Conservation (phyloP, 2,113 vertebrate genomes). For the Xiphophorus maculatus region DNA sequence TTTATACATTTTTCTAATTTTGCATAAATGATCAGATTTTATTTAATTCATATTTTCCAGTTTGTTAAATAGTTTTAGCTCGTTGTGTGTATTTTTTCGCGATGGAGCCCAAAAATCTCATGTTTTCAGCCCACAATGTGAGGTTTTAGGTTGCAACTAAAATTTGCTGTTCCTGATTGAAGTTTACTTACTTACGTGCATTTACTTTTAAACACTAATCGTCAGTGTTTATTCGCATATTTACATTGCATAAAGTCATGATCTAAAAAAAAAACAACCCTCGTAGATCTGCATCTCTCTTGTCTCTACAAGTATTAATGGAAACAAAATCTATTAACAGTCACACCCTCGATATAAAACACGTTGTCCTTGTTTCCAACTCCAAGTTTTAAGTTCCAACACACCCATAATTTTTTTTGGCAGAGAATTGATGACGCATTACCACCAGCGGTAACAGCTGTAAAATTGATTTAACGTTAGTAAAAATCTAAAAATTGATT, state of each 20-base stretch:
- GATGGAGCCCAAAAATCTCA: not conserved
- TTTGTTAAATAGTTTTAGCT: not conserved
- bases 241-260: not conserved
- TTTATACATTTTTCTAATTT: not conserved
- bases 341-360: slow-evolving; percentile 34
- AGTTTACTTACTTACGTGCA: slow-evolving; percentile 5
- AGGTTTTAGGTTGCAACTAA: not conserved
- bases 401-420: slow-evolving; percentile 12
- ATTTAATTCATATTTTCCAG: not conserved
- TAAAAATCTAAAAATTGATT: not conserved
- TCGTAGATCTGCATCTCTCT: not conserved
- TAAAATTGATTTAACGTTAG: not conserved
- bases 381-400: not conserved
- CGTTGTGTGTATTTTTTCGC: not conserved
- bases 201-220: not conserved
- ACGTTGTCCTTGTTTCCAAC: not conserved
- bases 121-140: too few relatives aligned
- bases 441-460: not conserved
- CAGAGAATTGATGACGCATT: not conserved
- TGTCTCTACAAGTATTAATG: not conserved
- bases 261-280: too few relatives aligned
- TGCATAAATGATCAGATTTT: not conserved
- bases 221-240: not conserved
- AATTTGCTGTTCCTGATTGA: not conserved
- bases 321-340: not conserved